Evolutionary conservation across 2,113 vertebrate species (phyloP).

Genomic region (Anser cygnoides): DNA sequence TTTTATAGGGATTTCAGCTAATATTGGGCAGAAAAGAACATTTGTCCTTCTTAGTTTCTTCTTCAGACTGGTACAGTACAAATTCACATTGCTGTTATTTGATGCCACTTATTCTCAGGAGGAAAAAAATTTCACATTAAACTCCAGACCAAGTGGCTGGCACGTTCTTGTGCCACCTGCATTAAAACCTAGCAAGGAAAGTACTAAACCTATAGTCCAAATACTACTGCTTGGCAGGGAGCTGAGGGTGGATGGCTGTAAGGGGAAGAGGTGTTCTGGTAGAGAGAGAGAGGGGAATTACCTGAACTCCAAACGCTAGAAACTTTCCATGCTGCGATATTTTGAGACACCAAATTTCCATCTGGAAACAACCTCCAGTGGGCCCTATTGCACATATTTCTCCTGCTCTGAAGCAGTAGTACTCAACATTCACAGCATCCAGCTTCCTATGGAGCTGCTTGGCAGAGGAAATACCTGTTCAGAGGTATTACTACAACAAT

Average conservation of each 20-base stretch:
- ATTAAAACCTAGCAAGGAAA: neutral
- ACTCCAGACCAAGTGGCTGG: neutral
- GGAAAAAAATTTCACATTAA: neutral
- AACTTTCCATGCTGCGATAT: neutral
- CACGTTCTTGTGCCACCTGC: neutral
- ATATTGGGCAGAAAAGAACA: neutral
- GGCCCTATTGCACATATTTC: neutral
- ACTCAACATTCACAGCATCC: neutral
- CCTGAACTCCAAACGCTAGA: neutral
- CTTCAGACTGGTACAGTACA: neutral
- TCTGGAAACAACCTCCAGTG: neutral
- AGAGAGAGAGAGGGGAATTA: neutral
- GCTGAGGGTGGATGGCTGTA: neutral
- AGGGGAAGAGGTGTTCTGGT: neutral
- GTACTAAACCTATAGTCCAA: neutral
- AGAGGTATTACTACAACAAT: neutral
- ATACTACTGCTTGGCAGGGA: neutral
- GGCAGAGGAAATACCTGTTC: neutral
- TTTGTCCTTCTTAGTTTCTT: neutral
- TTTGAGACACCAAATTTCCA: neutral
- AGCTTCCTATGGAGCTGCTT: neutral
- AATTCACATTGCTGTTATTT: neutral
- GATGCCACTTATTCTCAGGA: neutral
- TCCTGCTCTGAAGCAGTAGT: neutral
- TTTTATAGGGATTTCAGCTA: neutral